Percentiles rank a stretch among this genome's conserved stretches.
Conservation (phyloP, 2,888 invertebrate species). For the Protodeltote pygarga region DNA sequence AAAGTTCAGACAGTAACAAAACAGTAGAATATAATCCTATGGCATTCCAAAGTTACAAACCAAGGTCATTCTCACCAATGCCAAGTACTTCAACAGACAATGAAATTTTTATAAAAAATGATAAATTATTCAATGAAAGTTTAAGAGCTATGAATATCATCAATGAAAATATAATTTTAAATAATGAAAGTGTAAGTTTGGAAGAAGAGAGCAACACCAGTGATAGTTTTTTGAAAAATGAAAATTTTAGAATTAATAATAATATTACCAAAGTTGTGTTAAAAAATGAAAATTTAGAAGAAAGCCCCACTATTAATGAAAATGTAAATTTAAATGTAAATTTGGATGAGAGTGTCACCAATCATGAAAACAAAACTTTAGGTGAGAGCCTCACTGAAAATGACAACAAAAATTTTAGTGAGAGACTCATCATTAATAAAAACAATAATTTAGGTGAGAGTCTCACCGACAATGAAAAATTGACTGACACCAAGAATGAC, state of each 20-base stretch:
- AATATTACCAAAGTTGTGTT: neutral
- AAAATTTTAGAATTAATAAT: neutral
- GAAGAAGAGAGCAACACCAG: neutral
- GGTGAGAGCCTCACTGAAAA: too few species aligned
- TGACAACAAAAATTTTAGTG: too few species aligned
- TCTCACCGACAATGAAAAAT: too few species aligned
- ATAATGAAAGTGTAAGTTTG: too few species aligned
- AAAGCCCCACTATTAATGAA: too few species aligned
- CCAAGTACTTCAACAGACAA: conserved; percentile 67
- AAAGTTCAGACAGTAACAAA: conserved; percentile 53
- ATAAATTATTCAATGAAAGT: conserved; percentile 57
- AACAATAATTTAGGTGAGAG: too few species aligned
- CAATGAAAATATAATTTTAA: too few species aligned
- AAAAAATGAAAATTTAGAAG: neutral
- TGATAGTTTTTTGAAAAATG: neutral
- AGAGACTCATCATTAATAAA: too few species aligned
- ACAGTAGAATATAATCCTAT: conserved; percentile 44
- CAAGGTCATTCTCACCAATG: conserved; percentile 56
- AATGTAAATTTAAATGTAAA: too few species aligned
- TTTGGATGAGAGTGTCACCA: too few species aligned
- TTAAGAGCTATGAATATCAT: conserved; percentile 15
- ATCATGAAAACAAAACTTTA: too few species aligned
- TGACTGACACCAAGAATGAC: neutral
- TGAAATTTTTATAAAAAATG: conserved; percentile 60
- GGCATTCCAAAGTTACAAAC: conserved; percentile 2